A percentile compares a stretch with the other conserved stretches of the same genome.
phyloP scores from a whole-genome alignment of 2,113 vertebrate species.

The Caranx ignobilis region DNA sequence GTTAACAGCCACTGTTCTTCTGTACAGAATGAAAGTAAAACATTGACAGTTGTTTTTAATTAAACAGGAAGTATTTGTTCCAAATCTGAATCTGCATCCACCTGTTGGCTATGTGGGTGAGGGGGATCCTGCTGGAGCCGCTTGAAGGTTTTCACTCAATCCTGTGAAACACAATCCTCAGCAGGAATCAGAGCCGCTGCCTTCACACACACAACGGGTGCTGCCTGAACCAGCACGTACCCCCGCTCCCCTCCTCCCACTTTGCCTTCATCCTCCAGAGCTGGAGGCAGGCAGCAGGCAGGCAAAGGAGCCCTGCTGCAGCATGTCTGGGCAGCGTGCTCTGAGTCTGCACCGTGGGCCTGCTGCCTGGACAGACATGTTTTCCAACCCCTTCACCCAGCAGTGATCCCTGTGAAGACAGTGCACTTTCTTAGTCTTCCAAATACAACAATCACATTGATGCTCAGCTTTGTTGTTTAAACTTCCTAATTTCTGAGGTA shows the following conservation, averaged over 20 bases:
- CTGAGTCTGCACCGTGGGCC: slow-evolving; percentile 31
- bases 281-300: slow-evolving; percentile 64
- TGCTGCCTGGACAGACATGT: slow-evolving; percentile 13
- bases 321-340: slow-evolving; percentile 63
- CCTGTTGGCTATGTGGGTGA: not conserved
- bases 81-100: too few relatives aligned
- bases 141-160: not conserved
- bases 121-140: not conserved
- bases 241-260: not conserved
- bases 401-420: slow-evolving; percentile 9
- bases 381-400: slow-evolving; percentile 28
- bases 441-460: not conserved
- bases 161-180: not conserved
- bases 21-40: too few relatives aligned
- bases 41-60: too few relatives aligned
- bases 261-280: slow-evolving; percentile 27
- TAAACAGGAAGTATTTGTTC: too few relatives aligned
- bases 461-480: not conserved
- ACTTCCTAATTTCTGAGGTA: not conserved
- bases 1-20: too few relatives aligned
- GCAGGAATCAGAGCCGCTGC: not conserved
- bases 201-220: slow-evolving; percentile 12
- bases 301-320: slow-evolving; percentile 55
- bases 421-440: not conserved
- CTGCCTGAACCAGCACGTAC: slow-evolving; percentile 44